phyloP scores from a whole-genome alignment of 2,888 invertebrate species.

The Dorcus hopei region DNA sequence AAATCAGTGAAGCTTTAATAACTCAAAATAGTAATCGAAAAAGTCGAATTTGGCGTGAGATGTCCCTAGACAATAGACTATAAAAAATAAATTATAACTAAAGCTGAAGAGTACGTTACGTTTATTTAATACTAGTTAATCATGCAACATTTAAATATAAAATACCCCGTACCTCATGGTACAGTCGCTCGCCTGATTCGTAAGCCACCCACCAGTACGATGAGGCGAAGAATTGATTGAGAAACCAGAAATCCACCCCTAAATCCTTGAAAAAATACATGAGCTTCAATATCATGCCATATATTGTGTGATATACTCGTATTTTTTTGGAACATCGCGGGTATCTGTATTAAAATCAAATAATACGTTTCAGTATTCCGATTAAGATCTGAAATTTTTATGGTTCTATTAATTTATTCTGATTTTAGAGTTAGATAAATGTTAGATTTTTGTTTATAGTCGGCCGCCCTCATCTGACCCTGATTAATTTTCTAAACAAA shows the following conservation, averaged over 20 bases:
- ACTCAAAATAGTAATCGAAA: neutral
- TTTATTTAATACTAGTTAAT: conserved; percentile 52
- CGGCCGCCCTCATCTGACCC: neutral
- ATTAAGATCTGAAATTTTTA: too few relatives aligned
- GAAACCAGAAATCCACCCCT: conserved; percentile 8
- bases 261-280: conserved; percentile 17
- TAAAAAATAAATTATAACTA: conserved; percentile 51
- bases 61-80: conserved; percentile 48
- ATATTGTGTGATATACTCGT: conserved; percentile 19
- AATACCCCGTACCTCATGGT: conserved; percentile 50
- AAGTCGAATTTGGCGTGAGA: conserved; percentile 41
- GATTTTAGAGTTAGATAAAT: too few relatives aligned
- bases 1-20: too few relatives aligned
- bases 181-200: conserved; percentile 25
- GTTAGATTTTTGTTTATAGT: too few relatives aligned
- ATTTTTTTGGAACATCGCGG: neutral
- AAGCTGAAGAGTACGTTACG: conserved; percentile 48
- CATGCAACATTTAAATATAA: conserved; percentile 54
- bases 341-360: too few relatives aligned
- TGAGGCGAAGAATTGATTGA: conserved; percentile 26
- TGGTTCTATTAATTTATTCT: too few relatives aligned
- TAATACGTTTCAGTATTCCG: too few relatives aligned
- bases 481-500: neutral
- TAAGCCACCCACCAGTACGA: conserved; percentile 17
- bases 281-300: conserved; percentile 22